A percentile compares a stretch with the other conserved stretches of the same genome.
phyloP scores from a whole-genome alignment of 2,797 vertebrate genomes.

The Botia almorhae region DNA sequence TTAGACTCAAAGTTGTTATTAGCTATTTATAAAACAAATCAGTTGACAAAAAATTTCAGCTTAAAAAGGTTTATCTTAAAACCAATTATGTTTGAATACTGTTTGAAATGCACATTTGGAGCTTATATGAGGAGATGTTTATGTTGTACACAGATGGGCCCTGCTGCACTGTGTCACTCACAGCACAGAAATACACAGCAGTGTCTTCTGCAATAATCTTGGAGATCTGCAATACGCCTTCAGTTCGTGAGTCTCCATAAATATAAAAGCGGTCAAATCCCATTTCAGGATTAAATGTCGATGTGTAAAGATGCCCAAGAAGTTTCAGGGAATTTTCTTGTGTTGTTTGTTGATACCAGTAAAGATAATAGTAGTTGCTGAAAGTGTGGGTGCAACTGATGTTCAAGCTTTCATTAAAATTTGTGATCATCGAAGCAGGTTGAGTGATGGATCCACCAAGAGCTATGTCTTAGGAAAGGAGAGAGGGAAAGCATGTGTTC shows the following conservation, averaged over 20 bases:
- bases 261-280: conserved; percentile 54
- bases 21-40: too few species aligned
- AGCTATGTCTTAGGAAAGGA: conserved; percentile 22
- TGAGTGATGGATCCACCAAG: conserved; percentile 45
- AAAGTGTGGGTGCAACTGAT: conserved; percentile 63
- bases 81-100: not conserved
- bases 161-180: conserved; percentile 52
- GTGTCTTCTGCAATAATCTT: conserved; percentile 25
- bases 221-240: conserved; percentile 46
- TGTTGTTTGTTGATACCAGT: conserved; percentile 64
- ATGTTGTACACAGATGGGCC: conserved; percentile 40
- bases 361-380: conserved; percentile 56
- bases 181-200: conserved; percentile 57
- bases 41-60: too few species aligned
- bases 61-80: not conserved
- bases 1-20: too few species aligned
- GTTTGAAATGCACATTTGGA: not conserved
- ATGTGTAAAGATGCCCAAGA: conserved; percentile 8
- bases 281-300: conserved; percentile 33
- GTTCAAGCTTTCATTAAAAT: conserved; percentile 53
- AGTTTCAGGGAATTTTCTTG: conserved; percentile 53
- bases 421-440: conserved; percentile 21
- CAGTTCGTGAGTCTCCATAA: conserved; percentile 47
- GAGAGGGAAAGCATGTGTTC: not conserved
- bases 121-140: conserved; percentile 29